These are phyloP conservation scores for Brachionus rubens DNA, from an alignment of 1,140 invertebrate species.

Conservation along the genomic window DNA sequence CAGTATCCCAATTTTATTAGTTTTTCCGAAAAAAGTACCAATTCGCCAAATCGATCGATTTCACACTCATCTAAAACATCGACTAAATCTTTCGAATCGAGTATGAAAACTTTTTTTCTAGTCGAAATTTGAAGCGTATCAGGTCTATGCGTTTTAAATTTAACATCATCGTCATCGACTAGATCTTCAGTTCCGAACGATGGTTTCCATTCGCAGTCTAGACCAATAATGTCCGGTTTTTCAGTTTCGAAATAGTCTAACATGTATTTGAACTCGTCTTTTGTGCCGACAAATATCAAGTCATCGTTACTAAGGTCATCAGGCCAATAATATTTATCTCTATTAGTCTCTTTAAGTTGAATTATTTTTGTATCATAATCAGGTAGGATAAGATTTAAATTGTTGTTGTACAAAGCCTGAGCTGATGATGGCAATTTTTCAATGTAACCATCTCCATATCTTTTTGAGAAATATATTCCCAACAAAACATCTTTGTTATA, in stretches of 20 bases:
- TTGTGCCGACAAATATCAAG: neutral
- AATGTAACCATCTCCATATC: neutral
- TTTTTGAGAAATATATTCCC: neutral
- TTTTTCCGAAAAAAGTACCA: constrained; percentile 35
- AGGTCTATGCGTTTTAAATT: constrained; percentile 11
- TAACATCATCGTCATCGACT: constrained; percentile 1
- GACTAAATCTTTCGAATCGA: constrained; percentile 19
- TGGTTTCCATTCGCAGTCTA: constrained; percentile 46
- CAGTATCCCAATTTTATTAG: constrained; percentile 28
- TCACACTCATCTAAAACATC: constrained; percentile 5
- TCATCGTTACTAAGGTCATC: neutral
- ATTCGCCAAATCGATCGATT: constrained; percentile 2
- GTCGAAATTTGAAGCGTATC: constrained; percentile 42
- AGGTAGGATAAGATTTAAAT: neutral
- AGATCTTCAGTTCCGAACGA: constrained; percentile 29
- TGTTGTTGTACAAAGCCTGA: neutral
- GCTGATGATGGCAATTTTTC: constrained; percentile 1
- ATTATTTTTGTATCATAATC: constrained; percentile 3
- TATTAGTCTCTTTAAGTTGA: neutral
- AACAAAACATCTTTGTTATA: constrained; percentile 36
- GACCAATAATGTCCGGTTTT: constrained; percentile 20
- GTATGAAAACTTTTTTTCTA: constrained; percentile 17
- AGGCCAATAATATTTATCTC: constrained; percentile 19
- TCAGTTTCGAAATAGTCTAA: constrained; percentile 19
- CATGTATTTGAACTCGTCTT: constrained; percentile 10